These are phyloP conservation scores for Enteromius radiatus DNA, from an alignment of 2,797 vertebrate genomes.

Conservation along the genomic window DNA sequence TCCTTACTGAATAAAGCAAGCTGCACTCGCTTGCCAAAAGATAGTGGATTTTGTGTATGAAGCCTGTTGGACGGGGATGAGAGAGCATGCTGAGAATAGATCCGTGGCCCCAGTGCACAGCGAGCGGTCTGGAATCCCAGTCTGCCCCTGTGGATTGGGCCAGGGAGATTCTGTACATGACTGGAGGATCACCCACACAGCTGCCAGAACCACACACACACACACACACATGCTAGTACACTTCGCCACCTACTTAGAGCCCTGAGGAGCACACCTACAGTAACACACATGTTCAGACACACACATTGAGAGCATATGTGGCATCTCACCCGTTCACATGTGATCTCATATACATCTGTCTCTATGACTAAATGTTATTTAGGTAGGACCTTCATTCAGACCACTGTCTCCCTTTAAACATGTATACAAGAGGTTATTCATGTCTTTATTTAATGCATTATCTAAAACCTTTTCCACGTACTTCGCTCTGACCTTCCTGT, in stretches of 20 bases:
- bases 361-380: not conserved
- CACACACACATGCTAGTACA: conserved; percentile 49
- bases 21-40: conserved; percentile 56
- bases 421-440: conserved; percentile 25
- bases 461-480: conserved; percentile 48
- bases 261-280: conserved; percentile 42
- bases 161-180: conserved; percentile 63
- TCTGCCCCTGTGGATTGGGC: conserved; percentile 48
- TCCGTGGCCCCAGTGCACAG: conserved; percentile 46
- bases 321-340: conserved; percentile 5
- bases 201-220: conserved; percentile 61
- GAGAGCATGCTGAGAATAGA: conserved; percentile 68
- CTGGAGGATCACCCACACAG: conserved; percentile 67
- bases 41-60: conserved; percentile 67
- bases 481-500: conserved; percentile 56
- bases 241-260: conserved; percentile 66
- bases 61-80: conserved; percentile 68
- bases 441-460: conserved; percentile 37
- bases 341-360: conserved; percentile 6
- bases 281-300: conserved; percentile 40
- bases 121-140: conserved; percentile 58
- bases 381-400: not conserved
- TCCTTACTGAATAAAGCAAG: conserved; percentile 48
- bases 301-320: conserved; percentile 8
- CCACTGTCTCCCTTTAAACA: not conserved